Conservation (phyloP, 2,888 invertebrate species). For the Parnassius glacialis region DNA sequence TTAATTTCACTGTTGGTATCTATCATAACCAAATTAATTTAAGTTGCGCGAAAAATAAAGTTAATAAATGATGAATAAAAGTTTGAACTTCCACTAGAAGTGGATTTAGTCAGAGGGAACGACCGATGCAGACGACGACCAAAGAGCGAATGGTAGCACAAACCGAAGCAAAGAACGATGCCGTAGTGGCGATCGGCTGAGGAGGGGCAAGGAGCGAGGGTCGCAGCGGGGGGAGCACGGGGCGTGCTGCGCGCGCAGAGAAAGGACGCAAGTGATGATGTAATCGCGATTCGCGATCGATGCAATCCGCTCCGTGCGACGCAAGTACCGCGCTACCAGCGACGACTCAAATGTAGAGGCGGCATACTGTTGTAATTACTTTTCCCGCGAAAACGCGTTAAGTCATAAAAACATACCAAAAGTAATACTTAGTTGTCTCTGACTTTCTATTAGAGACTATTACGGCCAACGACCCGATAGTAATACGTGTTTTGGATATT, state of each 20-base stretch:
- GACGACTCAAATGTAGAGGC: conserved; percentile 18
- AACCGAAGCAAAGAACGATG: conserved; percentile 52
- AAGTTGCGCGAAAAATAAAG: conserved; percentile 26
- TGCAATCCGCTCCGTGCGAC: conserved; percentile 55
- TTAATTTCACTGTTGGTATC: conserved; percentile 45
- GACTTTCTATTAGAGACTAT: conserved; percentile 19
- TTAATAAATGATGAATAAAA: conserved; percentile 47
- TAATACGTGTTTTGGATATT: conserved; percentile 49
- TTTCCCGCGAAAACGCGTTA: conserved; percentile 2
- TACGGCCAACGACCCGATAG: conserved; percentile 57
- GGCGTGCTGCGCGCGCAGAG: conserved; percentile 74
- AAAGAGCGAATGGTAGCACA: conserved; percentile 69
- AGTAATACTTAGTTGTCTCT: neutral
- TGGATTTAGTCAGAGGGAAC: conserved; percentile 43
- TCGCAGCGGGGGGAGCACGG: conserved; percentile 36
- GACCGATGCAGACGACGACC: conserved; percentile 57
- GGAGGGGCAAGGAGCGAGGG: conserved; percentile 46
- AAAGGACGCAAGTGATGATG: conserved; percentile 77
- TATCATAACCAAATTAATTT: conserved; percentile 27
- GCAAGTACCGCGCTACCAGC: conserved; percentile 40
- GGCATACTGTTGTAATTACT: conserved; percentile 11
- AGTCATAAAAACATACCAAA: neutral
- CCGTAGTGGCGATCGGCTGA: conserved; percentile 49
- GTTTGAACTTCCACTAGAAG: conserved; percentile 56
- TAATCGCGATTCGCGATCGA: conserved; percentile 80